These are phyloP conservation scores for Ennomos fuscantarius DNA, from an alignment of 2,888 invertebrate species.

Conservation along the genomic window DNA sequence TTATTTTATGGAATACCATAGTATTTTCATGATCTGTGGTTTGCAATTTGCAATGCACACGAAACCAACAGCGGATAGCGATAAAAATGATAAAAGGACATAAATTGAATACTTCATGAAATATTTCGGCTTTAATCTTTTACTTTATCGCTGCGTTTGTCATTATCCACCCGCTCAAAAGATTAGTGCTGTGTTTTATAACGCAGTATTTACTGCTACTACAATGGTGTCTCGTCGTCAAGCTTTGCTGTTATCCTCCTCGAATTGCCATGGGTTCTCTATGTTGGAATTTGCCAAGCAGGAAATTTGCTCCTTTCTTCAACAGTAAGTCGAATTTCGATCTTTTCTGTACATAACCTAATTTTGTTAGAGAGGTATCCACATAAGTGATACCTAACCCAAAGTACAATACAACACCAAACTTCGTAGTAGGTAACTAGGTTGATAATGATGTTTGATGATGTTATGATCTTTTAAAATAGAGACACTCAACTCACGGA, in stretches of 20 bases:
- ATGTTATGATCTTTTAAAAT: too few relatives aligned
- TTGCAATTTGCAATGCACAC: background rate
- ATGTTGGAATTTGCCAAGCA: slow-evolving; percentile 88
- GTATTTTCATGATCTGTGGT: too few relatives aligned
- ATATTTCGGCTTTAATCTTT: slow-evolving; percentile 16
- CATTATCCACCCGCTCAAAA: slow-evolving; percentile 2
- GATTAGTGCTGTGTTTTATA: slow-evolving; percentile 2
- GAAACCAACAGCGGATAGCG: background rate
- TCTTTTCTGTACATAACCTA: background rate
- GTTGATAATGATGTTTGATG: too few relatives aligned
- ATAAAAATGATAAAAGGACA: slow-evolving; percentile 17
- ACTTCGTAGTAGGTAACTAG: background rate
- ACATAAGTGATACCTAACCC: too few relatives aligned
- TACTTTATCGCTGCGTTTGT: slow-evolving; percentile 26
- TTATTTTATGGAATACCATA: too few relatives aligned
- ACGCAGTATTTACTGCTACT: background rate
- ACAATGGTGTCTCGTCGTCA: slow-evolving; percentile 63
- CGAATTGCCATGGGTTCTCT: slow-evolving; percentile 87
- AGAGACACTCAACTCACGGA: too few relatives aligned
- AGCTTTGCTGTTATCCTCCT: slow-evolving; percentile 88
- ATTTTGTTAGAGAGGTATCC: too few relatives aligned
- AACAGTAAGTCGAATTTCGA: slow-evolving; percentile 75
- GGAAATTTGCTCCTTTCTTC: slow-evolving; percentile 86
- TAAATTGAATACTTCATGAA: slow-evolving; percentile 18
- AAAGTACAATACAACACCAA: too few relatives aligned